Percentiles rank a stretch among this genome's conserved stretches.
Conservation (phyloP, 2,113 vertebrate species). For the Phasianus colchicus region DNA sequence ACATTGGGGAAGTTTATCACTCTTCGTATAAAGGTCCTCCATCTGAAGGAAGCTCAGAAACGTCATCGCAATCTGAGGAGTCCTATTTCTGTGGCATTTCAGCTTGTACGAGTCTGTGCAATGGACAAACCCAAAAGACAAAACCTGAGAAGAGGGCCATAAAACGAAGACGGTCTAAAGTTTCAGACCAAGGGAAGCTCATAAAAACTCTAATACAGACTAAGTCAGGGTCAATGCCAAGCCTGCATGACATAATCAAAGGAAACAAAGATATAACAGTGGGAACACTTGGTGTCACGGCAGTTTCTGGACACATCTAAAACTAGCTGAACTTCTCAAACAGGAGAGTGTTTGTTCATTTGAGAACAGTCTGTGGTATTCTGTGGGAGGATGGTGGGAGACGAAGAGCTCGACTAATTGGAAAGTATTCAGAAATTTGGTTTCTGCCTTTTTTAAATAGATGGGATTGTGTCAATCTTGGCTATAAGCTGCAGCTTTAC, state of each 20-base stretch:
- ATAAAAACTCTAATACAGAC: conserved; percentile 87
- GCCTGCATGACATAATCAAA: conserved; percentile 94
- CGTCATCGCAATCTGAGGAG: conserved; percentile 93
- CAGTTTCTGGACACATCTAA: conserved; percentile 92
- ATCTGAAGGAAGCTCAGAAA: conserved; percentile 89
- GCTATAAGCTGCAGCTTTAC: conserved; percentile 73
- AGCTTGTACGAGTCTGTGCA: conserved; percentile 84
- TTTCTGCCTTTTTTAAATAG: conserved; percentile 75
- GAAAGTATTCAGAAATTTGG: conserved; percentile 77
- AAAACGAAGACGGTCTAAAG: conserved; percentile 90
- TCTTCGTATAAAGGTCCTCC: conserved; percentile 84
- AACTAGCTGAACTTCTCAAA: conserved; percentile 61
- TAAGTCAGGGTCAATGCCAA: conserved; percentile 86
- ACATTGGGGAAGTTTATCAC: conserved; percentile 82
- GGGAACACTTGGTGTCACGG: conserved; percentile 89
- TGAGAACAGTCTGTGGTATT: conserved; percentile 80
- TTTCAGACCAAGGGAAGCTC: conserved; percentile 85
- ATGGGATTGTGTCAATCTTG: conserved; percentile 77
- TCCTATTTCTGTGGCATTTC: conserved; percentile 89
- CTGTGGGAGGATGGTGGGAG: conserved; percentile 59
- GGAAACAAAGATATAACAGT: conserved; percentile 92
- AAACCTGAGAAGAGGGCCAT: conserved; percentile 91
- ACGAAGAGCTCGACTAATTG: conserved; percentile 66
- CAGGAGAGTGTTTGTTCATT: conserved; percentile 73
- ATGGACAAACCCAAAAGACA: conserved; percentile 85